These are phyloP conservation scores for Cotesia typhae DNA, from an alignment of 1,140 invertebrate genomes.

Conservation along the genomic window DNA sequence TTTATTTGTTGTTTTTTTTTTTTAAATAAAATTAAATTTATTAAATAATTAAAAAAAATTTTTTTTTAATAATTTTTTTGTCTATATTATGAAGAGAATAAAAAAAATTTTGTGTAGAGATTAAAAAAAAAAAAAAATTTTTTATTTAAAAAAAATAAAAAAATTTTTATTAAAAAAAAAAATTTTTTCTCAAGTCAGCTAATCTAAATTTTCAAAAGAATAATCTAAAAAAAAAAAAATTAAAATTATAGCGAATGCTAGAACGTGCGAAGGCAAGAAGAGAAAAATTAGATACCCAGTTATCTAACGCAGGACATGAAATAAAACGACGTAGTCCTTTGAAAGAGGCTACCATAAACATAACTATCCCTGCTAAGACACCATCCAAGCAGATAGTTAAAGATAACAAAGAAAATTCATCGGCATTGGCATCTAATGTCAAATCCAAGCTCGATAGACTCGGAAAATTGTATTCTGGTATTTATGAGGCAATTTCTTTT, in stretches of 20 bases:
- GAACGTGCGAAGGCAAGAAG: constrained; percentile 68
- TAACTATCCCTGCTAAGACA: constrained; percentile 55
- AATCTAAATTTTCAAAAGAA: no score
- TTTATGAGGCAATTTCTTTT: constrained; percentile 19
- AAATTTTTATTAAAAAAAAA: no score
- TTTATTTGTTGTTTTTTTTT: no score
- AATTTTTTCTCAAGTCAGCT: no score
- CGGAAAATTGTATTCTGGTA: constrained; percentile 70
- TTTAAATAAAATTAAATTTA: no score
- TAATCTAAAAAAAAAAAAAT: background rate
- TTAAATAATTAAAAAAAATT: no score
- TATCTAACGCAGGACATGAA: constrained; percentile 61
- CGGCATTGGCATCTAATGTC: constrained; percentile 52
- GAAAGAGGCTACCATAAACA: constrained; percentile 53
- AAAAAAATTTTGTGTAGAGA: no score
- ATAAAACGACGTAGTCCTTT: constrained; percentile 58
- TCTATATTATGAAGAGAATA: no score
- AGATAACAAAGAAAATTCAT: constrained; percentile 68
- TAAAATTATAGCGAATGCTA: constrained; percentile 64
- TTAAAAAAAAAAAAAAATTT: background rate
- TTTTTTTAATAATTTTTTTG: no score
- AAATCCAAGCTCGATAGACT: constrained; percentile 65
- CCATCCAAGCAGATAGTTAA: constrained; percentile 51
- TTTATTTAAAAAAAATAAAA: background rate
- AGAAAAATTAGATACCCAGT: constrained; percentile 64